Conservation (phyloP, 2,888 invertebrate genomes). For the Cataglyphis altisquamis region DNA sequence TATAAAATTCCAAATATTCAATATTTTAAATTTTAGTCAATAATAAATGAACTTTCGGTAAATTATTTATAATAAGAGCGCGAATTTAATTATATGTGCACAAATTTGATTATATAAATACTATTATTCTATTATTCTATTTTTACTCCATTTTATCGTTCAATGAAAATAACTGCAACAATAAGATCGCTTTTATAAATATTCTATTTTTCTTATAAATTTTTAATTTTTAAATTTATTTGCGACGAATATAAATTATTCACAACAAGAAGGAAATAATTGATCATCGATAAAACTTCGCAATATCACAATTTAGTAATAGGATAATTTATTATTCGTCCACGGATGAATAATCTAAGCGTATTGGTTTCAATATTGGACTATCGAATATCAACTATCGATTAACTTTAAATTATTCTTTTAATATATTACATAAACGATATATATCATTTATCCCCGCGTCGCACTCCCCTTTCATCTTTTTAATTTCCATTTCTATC, state of each 20-base stretch:
- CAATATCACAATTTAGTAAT: constrained; percentile 25
- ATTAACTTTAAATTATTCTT: constrained; percentile 29
- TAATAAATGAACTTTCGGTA: neutral
- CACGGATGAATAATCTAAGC: constrained; percentile 15
- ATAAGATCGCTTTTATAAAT: neutral
- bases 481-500: constrained; percentile 19
- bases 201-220: neutral
- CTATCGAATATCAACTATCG: constrained; percentile 22
- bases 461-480: no score
- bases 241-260: neutral
- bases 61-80: neutral
- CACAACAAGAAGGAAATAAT: neutral
- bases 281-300: constrained; percentile 14
- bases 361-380: constrained; percentile 7
- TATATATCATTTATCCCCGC: neutral
- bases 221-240: constrained; percentile 1
- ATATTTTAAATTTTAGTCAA: neutral
- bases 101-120: neutral
- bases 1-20: neutral
- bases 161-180: neutral
- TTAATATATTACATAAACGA: constrained; percentile 33
- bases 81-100: neutral
- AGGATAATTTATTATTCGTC: constrained; percentile 28
- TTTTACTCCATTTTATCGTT: neutral
- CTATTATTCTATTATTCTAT: neutral